Conservation (phyloP, 1,140 invertebrate genomes). For the Aphaenogaster ashmeadi region DNA sequence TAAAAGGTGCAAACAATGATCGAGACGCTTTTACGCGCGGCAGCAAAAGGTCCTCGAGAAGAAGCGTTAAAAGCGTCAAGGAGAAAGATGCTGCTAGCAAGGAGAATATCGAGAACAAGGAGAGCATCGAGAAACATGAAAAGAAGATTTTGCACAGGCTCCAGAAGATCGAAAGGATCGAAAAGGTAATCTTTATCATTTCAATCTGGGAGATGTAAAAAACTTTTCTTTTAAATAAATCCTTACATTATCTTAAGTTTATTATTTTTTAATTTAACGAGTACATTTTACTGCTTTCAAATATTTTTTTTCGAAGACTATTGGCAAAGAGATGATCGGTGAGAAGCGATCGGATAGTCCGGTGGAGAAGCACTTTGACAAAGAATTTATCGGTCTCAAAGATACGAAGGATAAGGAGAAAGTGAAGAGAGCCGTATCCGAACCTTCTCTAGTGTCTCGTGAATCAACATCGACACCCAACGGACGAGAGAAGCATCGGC, state of each 20-base stretch:
- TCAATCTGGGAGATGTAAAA: background rate
- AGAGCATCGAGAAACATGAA: conserved; percentile 70
- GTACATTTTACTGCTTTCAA: conserved; percentile 2
- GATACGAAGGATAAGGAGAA: conserved; percentile 75
- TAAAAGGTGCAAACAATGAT: conserved; percentile 58
- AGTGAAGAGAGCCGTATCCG: conserved; percentile 81
- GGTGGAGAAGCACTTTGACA: conserved; percentile 69
- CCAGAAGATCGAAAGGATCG: conserved; percentile 75
- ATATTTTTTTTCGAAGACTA: conserved; percentile 32
- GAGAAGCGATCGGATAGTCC: conserved; percentile 55
- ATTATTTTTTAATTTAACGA: conserved; percentile 5
- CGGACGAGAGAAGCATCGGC: conserved; percentile 76
- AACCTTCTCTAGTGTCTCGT: conserved; percentile 78
- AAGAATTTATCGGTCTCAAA: conserved; percentile 64
- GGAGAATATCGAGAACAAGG: conserved; percentile 73
- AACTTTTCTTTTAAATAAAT: conserved; percentile 19
- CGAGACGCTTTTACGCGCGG: conserved; percentile 68
- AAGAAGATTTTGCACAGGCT: conserved; percentile 71
- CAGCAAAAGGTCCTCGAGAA: conserved; percentile 73
- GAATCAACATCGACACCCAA: conserved; percentile 75
- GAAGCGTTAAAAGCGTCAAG: conserved; percentile 77
- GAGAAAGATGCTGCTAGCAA: conserved; percentile 72
- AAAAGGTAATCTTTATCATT: conserved; percentile 65
- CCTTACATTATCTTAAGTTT: background rate
- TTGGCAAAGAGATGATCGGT: conserved; percentile 66